Base-by-base conservation (phyloP, 1,140 invertebrate species). In the Trachymyrmex septentrionalis region DNA sequence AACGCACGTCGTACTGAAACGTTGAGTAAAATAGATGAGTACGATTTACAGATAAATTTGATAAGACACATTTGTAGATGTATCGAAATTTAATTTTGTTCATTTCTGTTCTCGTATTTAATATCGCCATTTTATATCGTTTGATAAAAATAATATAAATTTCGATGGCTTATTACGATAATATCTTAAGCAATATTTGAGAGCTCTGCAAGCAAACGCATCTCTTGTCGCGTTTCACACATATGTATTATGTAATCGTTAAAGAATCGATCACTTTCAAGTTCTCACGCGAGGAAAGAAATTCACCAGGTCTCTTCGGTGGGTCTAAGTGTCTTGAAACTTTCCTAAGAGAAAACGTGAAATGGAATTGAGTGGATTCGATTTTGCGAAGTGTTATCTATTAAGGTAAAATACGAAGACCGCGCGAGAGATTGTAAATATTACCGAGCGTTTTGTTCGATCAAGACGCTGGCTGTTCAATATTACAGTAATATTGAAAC, bases 281-380 rank as follows among this genome's bases (percentile, higher is more conserved):
- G 80, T 75, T 75, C 69, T 84, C 80, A 61, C 80, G 69, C 69
- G 55, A 84, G 80, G 38, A 34, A 84, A 75, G 57, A 27, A 84
- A 75, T 84, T 84, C 72, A 75, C 80, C 30, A 44, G 55, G 63
- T 38, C 27, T 16, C 24, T 64, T 64, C 57, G 63, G 10, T 53
- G 76, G 85, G 55, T 89, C 34, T 86, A 82, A 57, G 72, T 67
- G 77, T 76, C 88, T 81, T 89, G 88, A 90, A 86, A 80, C 67
- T 82, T 87, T 82, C 30, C 34, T 53, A n/a, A 55, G 24, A 73
- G 63, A 67, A 34, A 81, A 44, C 24, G 59, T 24, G 27, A 75
- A 81, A 86, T 53, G 81, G 85, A 89, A 90, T 90, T 89, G 87
- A 86, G 85, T 84, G 61, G 85, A 90, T 90, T 90, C 88, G 88